These are phyloP conservation scores for Myzus persicae DNA, from an alignment of 1,140 invertebrate species.

Conservation along the genomic window DNA sequence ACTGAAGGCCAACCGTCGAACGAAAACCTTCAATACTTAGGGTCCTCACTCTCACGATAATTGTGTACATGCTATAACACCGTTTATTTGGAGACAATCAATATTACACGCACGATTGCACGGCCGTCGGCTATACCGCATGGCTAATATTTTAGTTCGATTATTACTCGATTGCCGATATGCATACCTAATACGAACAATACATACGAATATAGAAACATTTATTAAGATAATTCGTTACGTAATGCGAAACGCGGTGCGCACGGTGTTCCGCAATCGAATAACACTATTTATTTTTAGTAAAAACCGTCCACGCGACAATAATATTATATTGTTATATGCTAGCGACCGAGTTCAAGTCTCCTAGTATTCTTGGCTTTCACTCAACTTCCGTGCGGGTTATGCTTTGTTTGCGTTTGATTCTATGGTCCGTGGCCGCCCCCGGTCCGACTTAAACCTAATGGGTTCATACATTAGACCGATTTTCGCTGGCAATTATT, in stretches of 20 bases:
- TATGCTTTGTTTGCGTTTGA: neutral
- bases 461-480: constrained; percentile 18
- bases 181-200: too few species aligned
- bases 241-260: neutral
- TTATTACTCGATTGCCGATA: too few species aligned
- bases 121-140: too few species aligned
- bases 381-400: neutral
- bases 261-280: neutral
- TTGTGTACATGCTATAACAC: neutral
- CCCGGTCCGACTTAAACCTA: neutral
- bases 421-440: neutral
- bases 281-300: neutral
- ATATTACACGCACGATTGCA: neutral
- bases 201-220: too few species aligned
- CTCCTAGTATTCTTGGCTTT: neutral
- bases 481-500: neutral
- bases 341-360: neutral
- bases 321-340: neutral
- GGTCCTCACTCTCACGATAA: too few species aligned
- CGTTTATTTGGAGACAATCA: neutral
- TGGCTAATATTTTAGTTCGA: neutral
- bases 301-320: neutral
- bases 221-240: neutral
- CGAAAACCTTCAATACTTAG: too few species aligned
- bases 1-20: neutral